Percentiles rank a stretch among this genome's conserved stretches.
These are phyloP conservation scores for Onthophagus taurus DNA, from an alignment of 1,140 invertebrate genomes.

Conservation along the genomic window DNA sequence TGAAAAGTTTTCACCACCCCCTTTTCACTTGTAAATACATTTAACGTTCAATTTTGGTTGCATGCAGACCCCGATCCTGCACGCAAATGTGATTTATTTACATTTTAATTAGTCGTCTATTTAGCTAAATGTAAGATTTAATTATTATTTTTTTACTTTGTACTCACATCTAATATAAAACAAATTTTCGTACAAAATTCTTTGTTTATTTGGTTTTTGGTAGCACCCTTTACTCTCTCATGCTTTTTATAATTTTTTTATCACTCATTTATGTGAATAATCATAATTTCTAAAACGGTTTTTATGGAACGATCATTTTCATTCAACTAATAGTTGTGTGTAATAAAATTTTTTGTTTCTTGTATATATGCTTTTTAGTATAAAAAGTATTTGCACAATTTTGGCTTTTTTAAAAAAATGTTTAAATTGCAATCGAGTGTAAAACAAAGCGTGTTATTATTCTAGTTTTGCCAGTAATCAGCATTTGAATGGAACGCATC, in stretches of 20 bases:
- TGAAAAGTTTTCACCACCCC: too few species aligned
- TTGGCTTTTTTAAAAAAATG: not conserved
- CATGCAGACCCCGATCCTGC: too few species aligned
- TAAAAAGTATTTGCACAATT: not conserved
- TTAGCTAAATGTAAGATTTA: conserved; percentile 6
- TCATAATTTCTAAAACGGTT: not conserved
- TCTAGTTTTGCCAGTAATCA: conserved; percentile 29
- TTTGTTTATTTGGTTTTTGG: conserved; percentile 9
- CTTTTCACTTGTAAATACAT: too few species aligned
- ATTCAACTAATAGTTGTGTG: conserved; percentile 4
- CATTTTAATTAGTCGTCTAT: not conserved
- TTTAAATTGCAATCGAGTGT: not conserved
- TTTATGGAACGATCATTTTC: not conserved
- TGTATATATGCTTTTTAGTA: not conserved
- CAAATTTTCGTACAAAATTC: conserved; percentile 11
- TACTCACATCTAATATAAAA: conserved; percentile 10
- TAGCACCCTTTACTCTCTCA: conserved; percentile 6
- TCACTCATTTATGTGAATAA: conserved; percentile 2
- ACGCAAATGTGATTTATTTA: conserved; percentile 9
- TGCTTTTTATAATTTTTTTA: too few species aligned
- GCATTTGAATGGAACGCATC: conserved; percentile 21
- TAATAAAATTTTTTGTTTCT: conserved; percentile 3
- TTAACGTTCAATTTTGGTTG: too few species aligned
- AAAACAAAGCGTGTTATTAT: conserved; percentile 19
- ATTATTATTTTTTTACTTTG: conserved; percentile 10